Evolutionary conservation across 2,888 invertebrate genomes (phyloP), one percentile per base, ranked within the genome.

Genomic region (Apotomis capreana): DNA sequence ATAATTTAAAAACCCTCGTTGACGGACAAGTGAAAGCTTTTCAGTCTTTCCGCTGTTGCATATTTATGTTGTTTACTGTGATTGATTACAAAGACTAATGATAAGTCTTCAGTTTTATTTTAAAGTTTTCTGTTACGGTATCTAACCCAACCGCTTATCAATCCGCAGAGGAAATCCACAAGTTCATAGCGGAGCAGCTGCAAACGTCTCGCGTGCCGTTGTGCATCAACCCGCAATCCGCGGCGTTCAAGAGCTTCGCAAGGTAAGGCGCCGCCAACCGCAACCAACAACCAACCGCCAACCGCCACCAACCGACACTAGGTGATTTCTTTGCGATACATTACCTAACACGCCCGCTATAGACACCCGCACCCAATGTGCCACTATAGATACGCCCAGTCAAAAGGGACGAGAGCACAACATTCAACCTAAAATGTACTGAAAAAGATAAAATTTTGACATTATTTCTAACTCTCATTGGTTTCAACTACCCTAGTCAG

Each of bases 181-280:
- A 98, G 94, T 99, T 99, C 94, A 99, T 99, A 92, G 97, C 98
- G 86, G 99, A 99, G 92, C 98, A 99, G 92, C 95, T 98, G 89
- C 97, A 98, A 90, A 97, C 98, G 85, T 97, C 97, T 87, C 96
- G 98, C 80, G 98, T 99, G 83, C 99, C 99, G 80, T 95, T 99
- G 83, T 99, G 99, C 95, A 99, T 99, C 95, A 99, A 99, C 94
- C 99, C 99, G 84, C 98, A 99, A 94, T 99, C 99, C 87, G 99
- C 99, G 90, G 99, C 99, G 91, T 99, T 99, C 95, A 99, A 99
- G 95, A 99, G 98, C 95, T 99, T 99, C 96, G 98, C 99, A 95
- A 99, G 98, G 99, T 99, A 97, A 97, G 96, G 92, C 86, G 90
- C 79, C 79, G 84, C 82, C 81, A 68, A 73, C 69, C 69, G 65